phyloP scores from a whole-genome alignment of 2,113 vertebrate species.

The Tragulus kanchil region DNA sequence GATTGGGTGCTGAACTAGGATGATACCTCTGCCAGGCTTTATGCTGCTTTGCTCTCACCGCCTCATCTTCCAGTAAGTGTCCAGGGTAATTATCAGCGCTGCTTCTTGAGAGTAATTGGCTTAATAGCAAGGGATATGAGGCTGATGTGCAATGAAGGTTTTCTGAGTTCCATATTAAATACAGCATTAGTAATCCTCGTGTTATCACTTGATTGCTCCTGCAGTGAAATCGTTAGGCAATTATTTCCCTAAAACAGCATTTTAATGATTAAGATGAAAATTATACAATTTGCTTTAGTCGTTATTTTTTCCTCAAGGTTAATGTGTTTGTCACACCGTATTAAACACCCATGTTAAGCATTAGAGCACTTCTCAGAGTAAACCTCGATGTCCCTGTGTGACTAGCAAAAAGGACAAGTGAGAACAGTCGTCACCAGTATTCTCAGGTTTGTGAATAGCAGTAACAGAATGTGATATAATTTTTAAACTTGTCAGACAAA shows the following conservation, averaged over 20 bases:
- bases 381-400: not conserved
- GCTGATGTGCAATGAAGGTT: not conserved
- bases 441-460: conserved; percentile 3
- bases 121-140: not conserved
- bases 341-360: conserved; percentile 26
- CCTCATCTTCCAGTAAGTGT: not conserved
- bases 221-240: conserved; percentile 26
- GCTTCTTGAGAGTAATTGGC: not conserved
- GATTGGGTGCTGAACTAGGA: not conserved
- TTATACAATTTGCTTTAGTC: conserved; percentile 54
- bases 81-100: not conserved
- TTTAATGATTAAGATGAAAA: conserved; percentile 56
- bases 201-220: not conserved
- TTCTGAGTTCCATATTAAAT: not conserved
- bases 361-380: not conserved
- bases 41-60: rapidly evolving
- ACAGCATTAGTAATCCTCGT: not conserved
- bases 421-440: not conserved
- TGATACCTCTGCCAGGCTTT: not conserved
- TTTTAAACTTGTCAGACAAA: not conserved
- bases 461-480: not conserved
- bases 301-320: conserved; percentile 68
- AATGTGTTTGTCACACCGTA: conserved; percentile 51
- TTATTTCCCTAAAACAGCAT: conserved; percentile 57
- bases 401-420: conserved; percentile 23